A percentile compares a stretch with the other conserved stretches of the same genome.
These are phyloP conservation scores for Crotophaga sulcirostris DNA, from an alignment of 2,113 vertebrate genomes.

Conservation along the genomic window DNA sequence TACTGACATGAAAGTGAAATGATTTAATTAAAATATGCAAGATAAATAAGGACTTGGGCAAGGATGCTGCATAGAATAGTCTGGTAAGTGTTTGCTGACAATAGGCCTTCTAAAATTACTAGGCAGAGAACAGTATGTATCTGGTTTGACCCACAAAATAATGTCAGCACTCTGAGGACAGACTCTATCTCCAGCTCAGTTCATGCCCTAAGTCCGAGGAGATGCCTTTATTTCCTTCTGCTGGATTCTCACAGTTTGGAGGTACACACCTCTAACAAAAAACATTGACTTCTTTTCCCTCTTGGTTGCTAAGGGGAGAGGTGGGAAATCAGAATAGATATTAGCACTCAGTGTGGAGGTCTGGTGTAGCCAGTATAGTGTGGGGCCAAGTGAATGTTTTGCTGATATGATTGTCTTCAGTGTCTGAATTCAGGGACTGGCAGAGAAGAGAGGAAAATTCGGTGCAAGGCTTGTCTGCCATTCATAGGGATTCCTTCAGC, in stretches of 20 bases:
- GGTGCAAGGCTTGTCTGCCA: background rate
- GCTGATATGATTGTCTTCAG: background rate
- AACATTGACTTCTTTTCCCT: background rate
- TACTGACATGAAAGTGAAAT: conserved; percentile 63
- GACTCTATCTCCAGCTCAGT: background rate
- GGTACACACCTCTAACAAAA: background rate
- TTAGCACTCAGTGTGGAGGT: background rate
- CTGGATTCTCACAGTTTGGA: background rate
- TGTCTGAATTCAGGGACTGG: background rate
- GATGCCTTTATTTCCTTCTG: background rate
- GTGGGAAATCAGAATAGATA: background rate
- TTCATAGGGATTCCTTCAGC: background rate
- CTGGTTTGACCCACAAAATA: background rate
- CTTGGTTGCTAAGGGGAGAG: background rate
- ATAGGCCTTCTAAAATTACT: background rate
- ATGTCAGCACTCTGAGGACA: background rate
- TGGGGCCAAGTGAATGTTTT: background rate
- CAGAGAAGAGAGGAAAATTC: background rate
- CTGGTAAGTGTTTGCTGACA: conserved; percentile 36
- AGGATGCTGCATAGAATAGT: background rate
- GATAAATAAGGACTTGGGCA: conserved; percentile 53
- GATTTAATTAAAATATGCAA: conserved; percentile 72
- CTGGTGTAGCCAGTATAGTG: background rate
- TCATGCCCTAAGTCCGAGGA: background rate
- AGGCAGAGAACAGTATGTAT: background rate